These are phyloP conservation scores for Sebastes matsubarae DNA, from an alignment of 2,797 vertebrate species.

Conservation along the genomic window DNA sequence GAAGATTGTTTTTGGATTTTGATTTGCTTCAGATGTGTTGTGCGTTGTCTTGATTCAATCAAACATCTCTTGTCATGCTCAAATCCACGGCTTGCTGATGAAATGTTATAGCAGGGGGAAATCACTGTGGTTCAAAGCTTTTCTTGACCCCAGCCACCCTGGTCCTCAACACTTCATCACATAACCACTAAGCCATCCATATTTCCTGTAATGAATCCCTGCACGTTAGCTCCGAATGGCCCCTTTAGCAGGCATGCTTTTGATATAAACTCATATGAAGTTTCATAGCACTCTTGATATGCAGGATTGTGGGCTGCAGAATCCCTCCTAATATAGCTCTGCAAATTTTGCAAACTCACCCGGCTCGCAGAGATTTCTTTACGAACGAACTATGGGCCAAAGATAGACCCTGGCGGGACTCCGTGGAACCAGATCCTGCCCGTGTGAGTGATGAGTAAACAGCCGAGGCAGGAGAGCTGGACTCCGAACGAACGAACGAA, in stretches of 20 bases:
- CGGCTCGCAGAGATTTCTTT: slow-evolving; percentile 1
- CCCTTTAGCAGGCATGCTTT: slow-evolving; percentile 12
- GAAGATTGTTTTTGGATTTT: not conserved
- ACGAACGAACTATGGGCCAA: slow-evolving; percentile 9
- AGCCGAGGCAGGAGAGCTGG: not conserved
- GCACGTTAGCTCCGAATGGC: not conserved
- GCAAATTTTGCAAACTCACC: slow-evolving; percentile 28
- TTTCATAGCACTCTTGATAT: slow-evolving; percentile 6
- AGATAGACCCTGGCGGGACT: slow-evolving; percentile 40
- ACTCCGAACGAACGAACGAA: not conserved
- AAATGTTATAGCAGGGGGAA: slow-evolving; percentile 10
- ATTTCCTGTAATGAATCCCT: slow-evolving; percentile 1
- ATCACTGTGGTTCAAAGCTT: slow-evolving; percentile 16
- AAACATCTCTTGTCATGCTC: slow-evolving; percentile 30
- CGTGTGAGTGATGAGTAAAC: slow-evolving; percentile 15
- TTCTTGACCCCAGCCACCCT: slow-evolving; percentile 6
- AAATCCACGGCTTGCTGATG: slow-evolving; percentile 24
- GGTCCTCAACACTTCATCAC: slow-evolving; percentile 1
- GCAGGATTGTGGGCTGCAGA: not conserved
- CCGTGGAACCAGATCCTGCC: slow-evolving; percentile 8
- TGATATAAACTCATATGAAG: slow-evolving; percentile 12
- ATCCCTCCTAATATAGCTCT: slow-evolving; percentile 1
- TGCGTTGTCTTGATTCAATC: slow-evolving; percentile 29
- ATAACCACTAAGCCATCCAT: not conserved
- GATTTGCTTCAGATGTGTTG: slow-evolving; percentile 13